These are phyloP conservation scores for Lagenorhynchus albirostris DNA, from an alignment of 2,113 vertebrate species.

Conservation along the genomic window DNA sequence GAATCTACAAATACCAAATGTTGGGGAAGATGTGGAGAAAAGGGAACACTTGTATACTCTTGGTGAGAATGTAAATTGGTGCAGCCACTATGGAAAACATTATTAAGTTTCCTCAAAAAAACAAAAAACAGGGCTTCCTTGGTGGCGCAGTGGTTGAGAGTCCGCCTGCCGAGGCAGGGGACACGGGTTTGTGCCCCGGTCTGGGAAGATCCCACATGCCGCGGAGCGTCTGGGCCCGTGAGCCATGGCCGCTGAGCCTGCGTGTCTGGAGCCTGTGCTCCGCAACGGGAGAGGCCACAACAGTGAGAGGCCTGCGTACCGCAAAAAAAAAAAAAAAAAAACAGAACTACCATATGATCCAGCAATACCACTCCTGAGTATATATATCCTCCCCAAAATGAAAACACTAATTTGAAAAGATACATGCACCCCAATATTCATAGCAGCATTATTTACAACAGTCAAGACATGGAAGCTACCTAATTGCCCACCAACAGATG, in stretches of 20 bases:
- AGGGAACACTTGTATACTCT: neutral
- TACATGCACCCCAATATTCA: neutral
- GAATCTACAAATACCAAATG: neutral
- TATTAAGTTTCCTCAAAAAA: neutral
- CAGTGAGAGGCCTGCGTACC: no score
- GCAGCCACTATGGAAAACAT: neutral
- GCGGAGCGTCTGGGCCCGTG: rapidly evolving
- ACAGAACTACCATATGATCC: neutral
- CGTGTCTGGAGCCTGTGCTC: rapidly evolving
- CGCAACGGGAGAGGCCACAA: no score
- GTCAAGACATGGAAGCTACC: neutral
- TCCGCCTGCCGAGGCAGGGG: no score
- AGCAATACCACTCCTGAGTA: neutral
- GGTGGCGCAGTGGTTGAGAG: no score
- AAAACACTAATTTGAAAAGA: neutral
- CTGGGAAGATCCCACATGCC: rapidly evolving
- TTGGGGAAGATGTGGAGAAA: neutral
- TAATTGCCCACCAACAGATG: neutral
- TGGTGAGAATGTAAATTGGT: neutral
- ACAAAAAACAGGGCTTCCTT: neutral
- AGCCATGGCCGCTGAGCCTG: no score
- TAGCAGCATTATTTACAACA: neutral
- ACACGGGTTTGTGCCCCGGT: no score
- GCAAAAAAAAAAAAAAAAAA: no score
- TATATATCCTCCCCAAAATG: neutral